Percentiles rank a stretch among this genome's conserved stretches.
Conservation (phyloP, 2,113 vertebrate genomes). For the Damaliscus lunatus region DNA sequence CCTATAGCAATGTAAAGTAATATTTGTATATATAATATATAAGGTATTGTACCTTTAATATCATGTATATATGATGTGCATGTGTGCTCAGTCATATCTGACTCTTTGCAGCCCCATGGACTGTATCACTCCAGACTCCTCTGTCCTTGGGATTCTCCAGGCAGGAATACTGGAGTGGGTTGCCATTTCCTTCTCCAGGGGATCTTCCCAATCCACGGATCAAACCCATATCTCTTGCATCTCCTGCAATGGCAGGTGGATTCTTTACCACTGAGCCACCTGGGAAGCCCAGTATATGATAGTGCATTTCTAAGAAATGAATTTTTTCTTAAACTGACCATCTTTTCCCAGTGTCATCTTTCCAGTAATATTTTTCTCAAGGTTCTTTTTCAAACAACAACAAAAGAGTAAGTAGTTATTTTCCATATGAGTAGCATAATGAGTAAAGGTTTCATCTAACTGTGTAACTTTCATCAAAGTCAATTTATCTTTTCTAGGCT, state of each 20-base stretch:
- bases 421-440: background rate
- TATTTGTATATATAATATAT: background rate
- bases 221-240: too few species aligned
- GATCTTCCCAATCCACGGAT: background rate
- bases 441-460: background rate
- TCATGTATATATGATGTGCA: background rate
- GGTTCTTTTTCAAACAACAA: background rate
- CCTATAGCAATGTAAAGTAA: background rate
- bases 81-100: background rate
- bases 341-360: background rate
- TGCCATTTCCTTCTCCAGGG: background rate
- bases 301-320: too few species aligned
- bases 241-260: too few species aligned
- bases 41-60: background rate
- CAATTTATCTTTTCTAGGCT: background rate
- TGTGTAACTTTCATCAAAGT: background rate
- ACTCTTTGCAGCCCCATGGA: background rate
- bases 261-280: too few species aligned
- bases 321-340: background rate
- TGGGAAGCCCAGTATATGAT: too few species aligned
- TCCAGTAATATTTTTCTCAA: background rate
- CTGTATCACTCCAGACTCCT: background rate
- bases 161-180: background rate
- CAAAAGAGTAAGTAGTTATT: background rate
- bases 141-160: background rate